Percentiles rank a stretch among this genome's conserved stretches.
Conservation (phyloP, 2,888 invertebrate species). For the Cenopis cana region DNA sequence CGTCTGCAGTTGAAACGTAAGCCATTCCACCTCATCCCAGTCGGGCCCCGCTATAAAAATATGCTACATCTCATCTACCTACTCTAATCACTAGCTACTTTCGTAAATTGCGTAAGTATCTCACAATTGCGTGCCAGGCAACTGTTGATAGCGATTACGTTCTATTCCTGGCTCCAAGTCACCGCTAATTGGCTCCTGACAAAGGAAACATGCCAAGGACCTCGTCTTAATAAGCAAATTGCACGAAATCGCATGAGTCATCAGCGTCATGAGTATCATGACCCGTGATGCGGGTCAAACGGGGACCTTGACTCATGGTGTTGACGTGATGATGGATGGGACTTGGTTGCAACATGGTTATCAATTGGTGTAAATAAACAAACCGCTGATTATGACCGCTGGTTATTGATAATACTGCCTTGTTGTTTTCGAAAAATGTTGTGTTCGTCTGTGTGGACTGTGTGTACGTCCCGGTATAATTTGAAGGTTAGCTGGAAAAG, state of each 20-base stretch:
- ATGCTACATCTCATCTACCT: neutral
- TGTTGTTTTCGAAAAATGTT: neutral
- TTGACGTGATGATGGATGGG: conserved; percentile 43
- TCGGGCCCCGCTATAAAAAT: too few species aligned
- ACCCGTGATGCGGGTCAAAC: conserved; percentile 45
- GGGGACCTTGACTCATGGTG: conserved; percentile 51
- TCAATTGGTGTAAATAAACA: conserved; percentile 35
- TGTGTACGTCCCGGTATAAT: too few species aligned
- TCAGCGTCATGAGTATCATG: conserved; percentile 32
- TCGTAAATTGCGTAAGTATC: conserved; percentile 12
- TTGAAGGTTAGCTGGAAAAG: too few species aligned
- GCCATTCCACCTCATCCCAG: too few species aligned
- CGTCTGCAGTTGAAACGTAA: too few species aligned
- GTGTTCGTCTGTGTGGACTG: neutral
- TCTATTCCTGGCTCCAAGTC: conserved; percentile 40
- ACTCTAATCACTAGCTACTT: neutral
- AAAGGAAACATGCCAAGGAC: conserved; percentile 69
- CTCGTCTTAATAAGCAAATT: conserved; percentile 68
- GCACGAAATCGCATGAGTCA: conserved; percentile 60
- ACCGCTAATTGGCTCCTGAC: conserved; percentile 46
- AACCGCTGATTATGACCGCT: neutral
- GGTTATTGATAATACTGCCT: neutral
- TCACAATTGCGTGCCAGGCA: conserved; percentile 17
- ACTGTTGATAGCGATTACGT: conserved; percentile 39
- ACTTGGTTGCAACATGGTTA: conserved; percentile 27